phyloP scores from a whole-genome alignment of 2,797 vertebrate genomes.

The Limnodromus scolopaceus region DNA sequence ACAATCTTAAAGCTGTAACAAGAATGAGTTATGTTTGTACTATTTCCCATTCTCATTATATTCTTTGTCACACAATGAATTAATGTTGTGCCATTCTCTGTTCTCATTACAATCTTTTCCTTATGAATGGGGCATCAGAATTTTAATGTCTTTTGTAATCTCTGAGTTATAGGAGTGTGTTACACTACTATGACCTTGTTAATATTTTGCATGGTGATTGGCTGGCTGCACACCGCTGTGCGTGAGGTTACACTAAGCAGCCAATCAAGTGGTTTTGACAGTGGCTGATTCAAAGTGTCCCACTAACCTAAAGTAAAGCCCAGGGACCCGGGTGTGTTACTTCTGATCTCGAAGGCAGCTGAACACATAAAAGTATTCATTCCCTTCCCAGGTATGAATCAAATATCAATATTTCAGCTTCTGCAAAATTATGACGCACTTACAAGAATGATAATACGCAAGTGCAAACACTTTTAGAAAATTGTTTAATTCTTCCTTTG shows the following conservation, averaged over 20 bases:
- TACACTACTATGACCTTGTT: slow-evolving; percentile 81
- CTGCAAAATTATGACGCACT: neutral
- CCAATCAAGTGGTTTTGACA: slow-evolving; percentile 63
- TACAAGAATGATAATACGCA: neutral
- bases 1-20: slow-evolving; percentile 86
- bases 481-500: neutral
- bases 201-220: slow-evolving; percentile 79
- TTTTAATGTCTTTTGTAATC: slow-evolving; percentile 84
- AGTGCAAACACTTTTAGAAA: neutral
- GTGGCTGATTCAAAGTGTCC: slow-evolving; percentile 8
- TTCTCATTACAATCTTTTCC: slow-evolving; percentile 85
- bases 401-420: neutral
- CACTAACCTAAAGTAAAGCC: slow-evolving; percentile 38
- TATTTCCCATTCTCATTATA: slow-evolving; percentile 88
- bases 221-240: slow-evolving; percentile 35
- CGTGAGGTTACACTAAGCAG: slow-evolving; percentile 63
- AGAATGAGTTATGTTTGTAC: slow-evolving; percentile 87
- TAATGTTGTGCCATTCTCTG: slow-evolving; percentile 84
- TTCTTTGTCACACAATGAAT: slow-evolving; percentile 87
- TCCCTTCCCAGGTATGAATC: neutral
- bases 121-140: slow-evolving; percentile 85
- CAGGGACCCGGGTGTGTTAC: neutral
- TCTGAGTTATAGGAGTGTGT: slow-evolving; percentile 81
- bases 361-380: neutral
- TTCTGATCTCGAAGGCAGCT: neutral